Evolutionary conservation across 2,888 invertebrate species (phyloP).

Genomic region (Coelogynopora nodosa): DNA sequence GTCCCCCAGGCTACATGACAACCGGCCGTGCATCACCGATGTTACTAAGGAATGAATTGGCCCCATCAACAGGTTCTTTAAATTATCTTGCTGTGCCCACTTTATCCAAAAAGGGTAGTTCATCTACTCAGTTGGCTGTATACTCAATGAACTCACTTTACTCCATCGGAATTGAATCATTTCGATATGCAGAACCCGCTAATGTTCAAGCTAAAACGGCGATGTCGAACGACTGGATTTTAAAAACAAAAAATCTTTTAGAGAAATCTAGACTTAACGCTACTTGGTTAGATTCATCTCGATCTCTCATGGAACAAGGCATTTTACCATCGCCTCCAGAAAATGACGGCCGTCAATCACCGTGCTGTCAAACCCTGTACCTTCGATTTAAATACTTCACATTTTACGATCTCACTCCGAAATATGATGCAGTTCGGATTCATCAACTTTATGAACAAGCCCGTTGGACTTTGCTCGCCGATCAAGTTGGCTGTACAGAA

Average conservation of each 20-base stretch:
- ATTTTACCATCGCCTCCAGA: constrained; percentile 62
- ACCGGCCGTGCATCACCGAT: constrained; percentile 4
- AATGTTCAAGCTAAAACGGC: constrained; percentile 37
- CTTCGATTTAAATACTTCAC: constrained; percentile 45
- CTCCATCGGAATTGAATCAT: constrained; percentile 6
- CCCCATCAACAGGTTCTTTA: not conserved
- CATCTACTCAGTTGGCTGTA: not conserved
- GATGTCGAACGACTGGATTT: constrained; percentile 20
- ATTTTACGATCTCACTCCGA: constrained; percentile 46
- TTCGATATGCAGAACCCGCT: constrained; percentile 25
- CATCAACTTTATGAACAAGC: constrained; percentile 99
- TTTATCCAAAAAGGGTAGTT: not conserved
- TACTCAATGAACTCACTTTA: constrained; percentile 20
- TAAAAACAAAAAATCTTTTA: constrained; percentile 41
- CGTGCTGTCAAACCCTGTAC: constrained; percentile 14
- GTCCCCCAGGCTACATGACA: not conserved
- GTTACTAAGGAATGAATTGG: not conserved
- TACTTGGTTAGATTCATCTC: constrained; percentile 86
- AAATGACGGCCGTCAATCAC: not conserved
- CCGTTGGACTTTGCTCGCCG: constrained; percentile 91
- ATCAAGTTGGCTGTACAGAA: constrained; percentile 96
- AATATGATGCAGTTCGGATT: constrained; percentile 83
- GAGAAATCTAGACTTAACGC: constrained; percentile 38
- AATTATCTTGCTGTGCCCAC: constrained; percentile 34
- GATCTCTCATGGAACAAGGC: constrained; percentile 98